Conservation (phyloP, 2,888 invertebrate species). For the Lampropteryx suffumata region DNA sequence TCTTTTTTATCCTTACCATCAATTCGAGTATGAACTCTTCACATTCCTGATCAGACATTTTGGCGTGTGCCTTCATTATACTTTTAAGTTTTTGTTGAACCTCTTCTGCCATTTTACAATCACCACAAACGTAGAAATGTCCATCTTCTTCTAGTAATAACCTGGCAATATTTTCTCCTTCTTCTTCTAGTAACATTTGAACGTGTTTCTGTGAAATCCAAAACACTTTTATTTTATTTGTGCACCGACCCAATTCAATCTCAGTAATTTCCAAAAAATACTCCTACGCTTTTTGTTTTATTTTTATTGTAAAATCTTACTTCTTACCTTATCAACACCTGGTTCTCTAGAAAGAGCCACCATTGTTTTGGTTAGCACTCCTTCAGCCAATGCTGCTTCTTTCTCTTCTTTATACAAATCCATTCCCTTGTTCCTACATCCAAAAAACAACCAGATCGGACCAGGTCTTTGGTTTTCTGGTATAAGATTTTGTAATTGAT, state of each 20-base stretch:
- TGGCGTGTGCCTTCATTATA: conserved; percentile 86
- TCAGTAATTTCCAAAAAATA: no score
- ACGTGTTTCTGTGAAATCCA: conserved; percentile 90
- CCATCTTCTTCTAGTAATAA: conserved; percentile 90
- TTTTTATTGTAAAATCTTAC: no score
- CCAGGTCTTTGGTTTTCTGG: conserved; percentile 49
- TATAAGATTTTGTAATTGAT: conserved; percentile 47
- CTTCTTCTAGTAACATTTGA: conserved; percentile 91
- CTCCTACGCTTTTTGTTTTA: no score
- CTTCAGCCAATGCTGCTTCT: conserved; percentile 84
- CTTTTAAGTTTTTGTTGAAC: conserved; percentile 94
- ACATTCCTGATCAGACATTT: conserved; percentile 89
- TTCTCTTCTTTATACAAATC: conserved; percentile 94
- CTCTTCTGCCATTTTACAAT: conserved; percentile 98
- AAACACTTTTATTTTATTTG: neutral
- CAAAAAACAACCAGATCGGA: conserved; percentile 92
- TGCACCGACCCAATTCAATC: no score
- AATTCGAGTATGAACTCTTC: conserved; percentile 91
- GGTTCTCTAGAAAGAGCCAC: conserved; percentile 92
- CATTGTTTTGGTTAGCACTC: conserved; percentile 88
- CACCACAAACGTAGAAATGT: conserved; percentile 97
- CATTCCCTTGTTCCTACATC: conserved; percentile 90
- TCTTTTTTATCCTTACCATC: conserved; percentile 84
- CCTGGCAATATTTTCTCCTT: conserved; percentile 89
- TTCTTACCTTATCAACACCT: conserved; percentile 85